phyloP scores from a whole-genome alignment of 1,140 invertebrate species.

The Euwallacea fornicatus region DNA sequence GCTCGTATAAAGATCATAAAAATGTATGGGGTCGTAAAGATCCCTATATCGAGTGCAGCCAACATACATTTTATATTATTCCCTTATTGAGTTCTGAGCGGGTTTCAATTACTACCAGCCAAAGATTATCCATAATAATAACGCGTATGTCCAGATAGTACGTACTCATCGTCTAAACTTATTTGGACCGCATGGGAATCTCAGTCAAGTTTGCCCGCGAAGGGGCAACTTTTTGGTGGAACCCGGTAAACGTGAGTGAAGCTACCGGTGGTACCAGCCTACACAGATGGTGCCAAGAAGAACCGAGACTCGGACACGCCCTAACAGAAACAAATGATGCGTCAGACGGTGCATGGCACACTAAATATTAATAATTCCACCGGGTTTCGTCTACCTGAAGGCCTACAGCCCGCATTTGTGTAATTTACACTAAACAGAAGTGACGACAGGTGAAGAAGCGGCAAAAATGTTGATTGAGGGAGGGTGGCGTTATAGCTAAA shows the following conservation, averaged over 20 bases:
- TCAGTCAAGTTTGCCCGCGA: background rate
- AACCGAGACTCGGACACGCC: conserved; percentile 18
- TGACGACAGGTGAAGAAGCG: conserved; percentile 21
- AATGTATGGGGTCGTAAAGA: conserved; percentile 4
- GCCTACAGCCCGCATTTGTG: conserved; percentile 10
- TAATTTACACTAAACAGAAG: conserved; percentile 19
- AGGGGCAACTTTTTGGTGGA: background rate
- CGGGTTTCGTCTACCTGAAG: conserved; percentile 22
- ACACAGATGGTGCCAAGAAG: conserved; percentile 26
- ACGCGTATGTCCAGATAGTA: no score
- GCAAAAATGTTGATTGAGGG: no score
- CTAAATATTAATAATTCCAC: conserved; percentile 26
- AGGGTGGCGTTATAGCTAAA: no score
- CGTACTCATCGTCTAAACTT: background rate
- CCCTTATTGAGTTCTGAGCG: no score
- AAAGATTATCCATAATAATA: no score
- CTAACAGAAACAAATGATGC: conserved; percentile 27
- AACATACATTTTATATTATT: no score
- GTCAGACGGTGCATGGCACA: conserved; percentile 27
- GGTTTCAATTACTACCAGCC: no score
- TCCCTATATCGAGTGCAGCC: background rate
- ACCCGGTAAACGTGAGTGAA: background rate
- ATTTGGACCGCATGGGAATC: background rate
- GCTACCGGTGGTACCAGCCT: conserved; percentile 19
- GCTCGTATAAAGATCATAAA: conserved; percentile 12